Base-by-base conservation (phyloP, 2,888 invertebrate genomes). In the Julus scanicus region DNA sequence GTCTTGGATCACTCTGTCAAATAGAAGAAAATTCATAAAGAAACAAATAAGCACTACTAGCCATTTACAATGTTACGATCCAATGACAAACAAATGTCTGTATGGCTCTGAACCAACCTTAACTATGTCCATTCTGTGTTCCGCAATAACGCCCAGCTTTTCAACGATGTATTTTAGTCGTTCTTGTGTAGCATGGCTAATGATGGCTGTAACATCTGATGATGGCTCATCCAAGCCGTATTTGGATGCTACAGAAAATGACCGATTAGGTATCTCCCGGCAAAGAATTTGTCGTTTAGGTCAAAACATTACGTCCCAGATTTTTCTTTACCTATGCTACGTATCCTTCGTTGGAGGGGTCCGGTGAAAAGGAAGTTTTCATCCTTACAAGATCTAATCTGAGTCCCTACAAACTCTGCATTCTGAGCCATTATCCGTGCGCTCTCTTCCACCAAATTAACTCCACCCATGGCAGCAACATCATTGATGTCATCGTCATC, bases 401-500 rank as follows among this genome's bases (percentile, higher is more conserved):
- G 97, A 0, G 97, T 96, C 44, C 97, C 97, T 90, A 97, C 96
- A 92, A 97, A 95, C 91, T 97, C 97, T 1, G 97, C 96, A 90
- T 92, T 92, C 20, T 97, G 95, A 17, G 97, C 97, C 89, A 99
- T 94, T 91, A 99, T 99, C 92, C 97, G 95, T 92, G 98, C 98
- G 63, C 97, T 96, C 93, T 99, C 99, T 93, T 99, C 99, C 0
- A 97, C 96, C 91, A 99, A 94, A 93, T 99, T 99, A 88, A 99
- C 99, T 87, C 99, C 99, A 90, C 99, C 99, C 99, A 99, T 99
- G 13, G 99, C 98, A 49, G 99, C 98, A 17, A 99, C 99, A 93
- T 99, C 99, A 92, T 99, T 99, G 91, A 99, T 98, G 92, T 99
- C 98, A 92, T 98, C 98, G 91, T 98, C 98, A 84, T 97, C 97